Evolutionary conservation across 2,797 vertebrate species (phyloP), one percentile per base, ranked within the genome.

Genomic region (Zenarchopterus dispar): DNA sequence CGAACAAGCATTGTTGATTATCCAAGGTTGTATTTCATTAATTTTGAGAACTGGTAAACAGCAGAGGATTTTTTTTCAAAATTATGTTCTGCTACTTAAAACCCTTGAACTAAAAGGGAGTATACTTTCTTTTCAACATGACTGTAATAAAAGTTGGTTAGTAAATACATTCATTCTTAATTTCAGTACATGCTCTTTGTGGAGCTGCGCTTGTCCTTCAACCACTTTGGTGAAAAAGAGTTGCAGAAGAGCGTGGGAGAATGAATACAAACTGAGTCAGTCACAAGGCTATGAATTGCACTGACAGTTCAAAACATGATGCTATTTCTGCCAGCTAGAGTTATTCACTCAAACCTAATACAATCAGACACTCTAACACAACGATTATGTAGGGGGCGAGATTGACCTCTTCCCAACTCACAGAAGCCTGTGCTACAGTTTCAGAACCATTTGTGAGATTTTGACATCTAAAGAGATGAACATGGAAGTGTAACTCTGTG

Each of bases 261-360:
- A 74, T 67, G 75, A 90, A 87, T 78, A 62, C 75, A 87, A 82
- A 87, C 83, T 84, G 87, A 90, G 80, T 88, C 87, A 90, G 84
- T 86, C 79, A 46, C 83, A 67, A 72, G 71, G 80, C 73, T 79
- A 64, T 73, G 84, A 87, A 84, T 86, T 78, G 78, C 74, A 82
- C 81, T 78, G 84, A 85, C 88, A 59, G 86, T 88, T 85, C 80
- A 88, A 88, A 91, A 88, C 86, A 89, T 69, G 85, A 85, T 87
- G 85, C 85, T 88, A 87, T 88, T 88, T 87, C 87, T 89, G 89
- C 85, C 86, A 77, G 87, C 81, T 62, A 65, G 78, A 88, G 82
- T 90, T 90, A 85, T 86, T 89, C 89, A 82, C 84, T 89, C 87
- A 84, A 41, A 77, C 67, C 73, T 89, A 91, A 91, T 86, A 87